phyloP scores from a whole-genome alignment of 1,140 invertebrate species.

The Oryctes rhinoceros region DNA sequence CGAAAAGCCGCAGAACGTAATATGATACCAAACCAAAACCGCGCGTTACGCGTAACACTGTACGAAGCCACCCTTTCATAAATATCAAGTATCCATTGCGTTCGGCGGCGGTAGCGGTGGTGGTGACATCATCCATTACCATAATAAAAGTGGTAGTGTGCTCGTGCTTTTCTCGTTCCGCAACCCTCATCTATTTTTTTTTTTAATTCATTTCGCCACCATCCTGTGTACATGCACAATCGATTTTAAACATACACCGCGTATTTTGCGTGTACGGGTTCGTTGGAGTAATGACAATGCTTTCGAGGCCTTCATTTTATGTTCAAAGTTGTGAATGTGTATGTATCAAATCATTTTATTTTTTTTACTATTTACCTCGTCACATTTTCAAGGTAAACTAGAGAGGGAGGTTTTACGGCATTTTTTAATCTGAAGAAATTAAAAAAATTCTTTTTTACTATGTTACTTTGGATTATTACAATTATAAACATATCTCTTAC shows the following conservation, averaged over 20 bases:
- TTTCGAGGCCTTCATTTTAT: too few relatives aligned
- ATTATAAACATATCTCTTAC: too few relatives aligned
- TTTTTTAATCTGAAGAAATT: too few relatives aligned
- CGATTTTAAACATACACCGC: neutral
- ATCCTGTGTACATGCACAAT: neutral
- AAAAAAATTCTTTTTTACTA: too few relatives aligned
- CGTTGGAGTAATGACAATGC: too few relatives aligned
- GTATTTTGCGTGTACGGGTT: too few relatives aligned
- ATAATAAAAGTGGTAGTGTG: constrained; percentile 37
- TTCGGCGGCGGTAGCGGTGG: constrained; percentile 30
- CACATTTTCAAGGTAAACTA: too few relatives aligned
- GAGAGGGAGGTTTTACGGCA: too few relatives aligned
- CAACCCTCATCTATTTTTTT: constrained; percentile 24
- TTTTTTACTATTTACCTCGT: too few relatives aligned
- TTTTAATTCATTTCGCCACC: neutral
- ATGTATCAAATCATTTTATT: too few relatives aligned
- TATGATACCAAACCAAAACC: constrained; percentile 40
- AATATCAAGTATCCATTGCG: constrained; percentile 40
- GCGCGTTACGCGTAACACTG: neutral
- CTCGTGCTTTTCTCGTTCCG: neutral
- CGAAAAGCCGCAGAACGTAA: constrained; percentile 39
- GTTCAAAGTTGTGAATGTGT: too few relatives aligned
- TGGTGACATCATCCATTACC: constrained; percentile 41
- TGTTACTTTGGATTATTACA: too few relatives aligned
- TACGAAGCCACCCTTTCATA: constrained; percentile 40